Conservation (phyloP, 2,888 invertebrate species). For the Eupithecia exiguata region DNA sequence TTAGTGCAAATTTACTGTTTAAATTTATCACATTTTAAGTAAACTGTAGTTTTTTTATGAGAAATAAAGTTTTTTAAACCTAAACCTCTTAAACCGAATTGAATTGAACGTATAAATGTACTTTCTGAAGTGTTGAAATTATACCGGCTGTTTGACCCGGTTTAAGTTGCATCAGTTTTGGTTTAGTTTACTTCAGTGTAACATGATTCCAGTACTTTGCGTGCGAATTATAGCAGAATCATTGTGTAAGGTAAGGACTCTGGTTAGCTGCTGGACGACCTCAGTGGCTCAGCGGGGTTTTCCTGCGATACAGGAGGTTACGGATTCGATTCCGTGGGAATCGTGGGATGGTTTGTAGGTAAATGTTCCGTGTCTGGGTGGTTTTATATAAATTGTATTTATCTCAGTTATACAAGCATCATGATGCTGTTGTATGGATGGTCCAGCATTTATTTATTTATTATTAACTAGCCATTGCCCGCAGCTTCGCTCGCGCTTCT, state of each 20-base stretch:
- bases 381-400: too few species aligned
- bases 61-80: too few species aligned
- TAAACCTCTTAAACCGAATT: not conserved
- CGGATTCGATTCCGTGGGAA: not conserved
- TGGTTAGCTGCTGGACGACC: not conserved
- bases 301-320: not conserved
- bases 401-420: too few species aligned
- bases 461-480: too few species aligned
- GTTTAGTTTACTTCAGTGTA: not conserved
- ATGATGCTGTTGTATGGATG: too few species aligned
- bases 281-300: not conserved
- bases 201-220: not conserved
- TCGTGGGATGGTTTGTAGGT: not conserved
- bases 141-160: slow-evolving; percentile 24
- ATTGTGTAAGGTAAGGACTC: not conserved
- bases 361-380: not conserved
- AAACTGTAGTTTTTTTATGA: too few species aligned
- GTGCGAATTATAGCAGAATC: not conserved
- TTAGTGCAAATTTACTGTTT: too few species aligned
- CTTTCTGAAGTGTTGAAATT: not conserved
- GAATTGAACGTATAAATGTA: not conserved
- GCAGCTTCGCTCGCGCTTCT: too few species aligned
- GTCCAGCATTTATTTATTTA: too few species aligned
- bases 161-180: slow-evolving; percentile 11
- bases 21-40: too few species aligned